Conservation (phyloP, 2,113 vertebrate genomes). For the Rattus rattus region DNA sequence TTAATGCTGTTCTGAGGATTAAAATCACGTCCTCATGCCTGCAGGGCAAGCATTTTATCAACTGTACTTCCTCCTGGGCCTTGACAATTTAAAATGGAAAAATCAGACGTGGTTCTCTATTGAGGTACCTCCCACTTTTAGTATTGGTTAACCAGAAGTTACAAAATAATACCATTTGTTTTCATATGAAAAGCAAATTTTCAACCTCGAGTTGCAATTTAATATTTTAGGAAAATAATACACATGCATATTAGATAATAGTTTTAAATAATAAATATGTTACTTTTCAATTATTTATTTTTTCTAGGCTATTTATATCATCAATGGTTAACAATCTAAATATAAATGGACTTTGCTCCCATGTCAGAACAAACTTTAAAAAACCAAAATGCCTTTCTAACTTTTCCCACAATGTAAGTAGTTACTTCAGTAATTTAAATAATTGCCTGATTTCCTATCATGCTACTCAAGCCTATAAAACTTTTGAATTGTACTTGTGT, state of each 20-base stretch:
- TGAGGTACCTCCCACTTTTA: neutral
- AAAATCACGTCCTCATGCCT: neutral
- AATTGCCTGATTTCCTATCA: neutral
- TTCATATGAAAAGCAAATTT: constrained; percentile 3
- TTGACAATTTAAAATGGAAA: constrained; percentile 39
- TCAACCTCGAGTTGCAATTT: constrained; percentile 2
- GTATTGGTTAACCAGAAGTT: neutral
- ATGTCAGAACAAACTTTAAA: neutral
- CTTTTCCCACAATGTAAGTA: neutral
- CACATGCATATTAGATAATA: neutral
- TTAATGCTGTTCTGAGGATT: neutral
- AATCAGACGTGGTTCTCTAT: neutral
- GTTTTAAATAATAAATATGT: neutral
- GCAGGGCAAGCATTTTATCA: neutral
- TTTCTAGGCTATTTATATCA: neutral
- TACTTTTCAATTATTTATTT: neutral
- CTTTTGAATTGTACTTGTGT: neutral
- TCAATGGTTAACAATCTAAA: neutral
- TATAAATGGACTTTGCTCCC: neutral
- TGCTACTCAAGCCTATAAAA: neutral
- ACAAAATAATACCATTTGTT: neutral
- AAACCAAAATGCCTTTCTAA: neutral
- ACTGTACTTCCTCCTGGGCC: neutral
- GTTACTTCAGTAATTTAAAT: constrained; percentile 13
- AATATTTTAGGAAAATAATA: neutral